These are phyloP conservation scores for Polypterus bichir DNA, from an alignment of 2,113 vertebrate genomes.

Conservation along the genomic window DNA sequence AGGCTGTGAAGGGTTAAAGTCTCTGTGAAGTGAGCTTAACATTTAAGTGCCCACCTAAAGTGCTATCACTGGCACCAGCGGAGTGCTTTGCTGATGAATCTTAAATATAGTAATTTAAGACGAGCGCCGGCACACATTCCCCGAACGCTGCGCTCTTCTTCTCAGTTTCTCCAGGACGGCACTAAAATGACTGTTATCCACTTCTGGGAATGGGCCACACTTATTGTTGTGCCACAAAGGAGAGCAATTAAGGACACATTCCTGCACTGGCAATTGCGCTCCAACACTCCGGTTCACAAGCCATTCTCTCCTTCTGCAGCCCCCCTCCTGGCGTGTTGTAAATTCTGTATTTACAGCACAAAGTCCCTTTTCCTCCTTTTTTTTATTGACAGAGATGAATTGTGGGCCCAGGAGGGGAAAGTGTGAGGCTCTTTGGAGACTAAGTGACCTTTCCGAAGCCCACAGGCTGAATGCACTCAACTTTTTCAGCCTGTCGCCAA, in stretches of 20 bases:
- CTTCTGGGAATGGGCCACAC: constrained; percentile 28
- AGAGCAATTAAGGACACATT: constrained; percentile 45
- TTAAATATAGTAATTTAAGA: no score
- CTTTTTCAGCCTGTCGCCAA: no score
- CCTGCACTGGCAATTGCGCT: constrained; percentile 41
- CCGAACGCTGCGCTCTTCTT: no score
- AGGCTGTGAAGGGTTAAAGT: no score
- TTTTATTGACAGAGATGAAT: constrained; percentile 36
- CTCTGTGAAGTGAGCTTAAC: no score
- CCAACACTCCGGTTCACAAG: constrained; percentile 30
- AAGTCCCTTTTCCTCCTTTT: constrained; percentile 17
- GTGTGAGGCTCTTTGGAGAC: constrained; percentile 8
- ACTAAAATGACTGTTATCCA: constrained; percentile 26
- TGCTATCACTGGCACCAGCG: no score
- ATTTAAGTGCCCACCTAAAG: no score
- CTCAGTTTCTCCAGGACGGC: constrained; percentile 12
- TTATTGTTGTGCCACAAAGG: constrained; percentile 40
- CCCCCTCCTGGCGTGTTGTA: constrained; percentile 19
- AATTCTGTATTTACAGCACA: constrained; percentile 24
- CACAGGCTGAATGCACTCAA: background rate
- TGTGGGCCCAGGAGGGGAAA: constrained; percentile 24
- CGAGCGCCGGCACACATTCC: no score
- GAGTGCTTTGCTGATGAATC: no score
- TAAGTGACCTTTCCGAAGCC: constrained; percentile 28
- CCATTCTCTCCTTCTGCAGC: no score